Conservation (phyloP, 2,797 vertebrate genomes). For the Enteromius anoplus region DNA sequence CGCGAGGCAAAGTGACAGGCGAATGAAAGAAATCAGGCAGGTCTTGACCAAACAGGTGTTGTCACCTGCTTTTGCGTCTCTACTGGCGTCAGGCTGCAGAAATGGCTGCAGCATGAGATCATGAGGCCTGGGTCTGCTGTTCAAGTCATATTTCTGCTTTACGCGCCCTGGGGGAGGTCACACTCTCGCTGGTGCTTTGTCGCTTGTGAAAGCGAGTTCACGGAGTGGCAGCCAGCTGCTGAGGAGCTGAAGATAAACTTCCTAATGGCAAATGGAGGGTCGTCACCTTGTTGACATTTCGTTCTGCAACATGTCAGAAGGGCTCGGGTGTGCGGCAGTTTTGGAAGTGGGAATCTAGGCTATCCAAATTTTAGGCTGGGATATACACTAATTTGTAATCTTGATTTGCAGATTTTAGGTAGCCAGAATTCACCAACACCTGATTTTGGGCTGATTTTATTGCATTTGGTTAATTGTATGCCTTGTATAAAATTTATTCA, state of each 20-base stretch:
- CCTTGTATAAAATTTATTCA: too few species aligned
- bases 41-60: constrained; percentile 41
- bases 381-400: neutral
- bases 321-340: constrained; percentile 4
- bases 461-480: too few species aligned
- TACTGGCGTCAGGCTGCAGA: constrained; percentile 34
- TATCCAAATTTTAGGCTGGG: neutral
- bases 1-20: neutral
- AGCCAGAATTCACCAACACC: neutral
- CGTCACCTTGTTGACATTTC: constrained; percentile 51
- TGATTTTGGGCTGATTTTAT: neutral
- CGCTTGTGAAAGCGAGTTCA: constrained; percentile 60
- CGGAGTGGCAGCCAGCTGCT: constrained; percentile 47
- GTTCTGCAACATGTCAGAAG: constrained; percentile 35
- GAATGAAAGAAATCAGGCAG: constrained; percentile 7
- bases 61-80: constrained; percentile 50
- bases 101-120: constrained; percentile 57
- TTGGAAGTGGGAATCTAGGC: neutral
- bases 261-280: constrained; percentile 51
- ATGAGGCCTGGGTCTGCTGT: constrained; percentile 52
- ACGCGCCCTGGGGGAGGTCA: constrained; percentile 60
- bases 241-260: constrained; percentile 49
- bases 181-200: constrained; percentile 57
- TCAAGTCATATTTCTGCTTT: constrained; percentile 61
- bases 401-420: neutral